Conservation (phyloP, 2,888 invertebrate species). For the Cryptophagus acutangulus region DNA sequence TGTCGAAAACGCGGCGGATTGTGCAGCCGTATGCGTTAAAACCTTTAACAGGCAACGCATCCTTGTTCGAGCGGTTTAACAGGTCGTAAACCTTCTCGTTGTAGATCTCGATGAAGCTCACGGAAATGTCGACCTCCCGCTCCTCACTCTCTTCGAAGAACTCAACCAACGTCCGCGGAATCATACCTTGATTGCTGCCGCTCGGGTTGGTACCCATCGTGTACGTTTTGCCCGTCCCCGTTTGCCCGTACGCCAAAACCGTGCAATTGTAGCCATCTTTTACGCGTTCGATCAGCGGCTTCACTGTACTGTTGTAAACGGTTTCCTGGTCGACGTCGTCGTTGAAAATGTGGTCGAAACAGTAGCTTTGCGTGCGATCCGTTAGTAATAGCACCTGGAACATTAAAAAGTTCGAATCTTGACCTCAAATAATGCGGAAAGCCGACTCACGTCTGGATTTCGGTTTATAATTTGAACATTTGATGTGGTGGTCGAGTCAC, state of each 20-base stretch:
- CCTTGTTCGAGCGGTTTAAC: conserved; percentile 36
- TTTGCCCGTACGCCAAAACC: conserved; percentile 53
- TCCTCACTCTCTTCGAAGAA: conserved; percentile 36
- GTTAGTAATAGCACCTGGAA: conserved; percentile 35
- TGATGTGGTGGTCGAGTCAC: too few species aligned
- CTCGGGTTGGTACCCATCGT: conserved; percentile 48
- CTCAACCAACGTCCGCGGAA: conserved; percentile 46
- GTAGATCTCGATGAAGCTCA: conserved; percentile 52
- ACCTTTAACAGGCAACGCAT: conserved; percentile 37
- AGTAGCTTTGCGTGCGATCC: conserved; percentile 40
- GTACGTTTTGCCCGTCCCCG: conserved; percentile 53
- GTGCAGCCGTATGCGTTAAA: conserved; percentile 35
- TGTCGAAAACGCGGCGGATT: conserved; percentile 33
- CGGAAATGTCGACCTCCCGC: conserved; percentile 35
- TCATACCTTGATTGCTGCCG: conserved; percentile 42
- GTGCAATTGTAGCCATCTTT: conserved; percentile 49
- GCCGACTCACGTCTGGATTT: too few species aligned
- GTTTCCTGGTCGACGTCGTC: conserved; percentile 42
- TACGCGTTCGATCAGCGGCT: conserved; percentile 45
- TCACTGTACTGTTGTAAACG: conserved; percentile 45
- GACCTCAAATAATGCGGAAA: too few species aligned
- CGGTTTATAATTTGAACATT: too few species aligned
- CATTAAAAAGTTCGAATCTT: too few species aligned
- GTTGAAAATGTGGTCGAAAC: conserved; percentile 47
- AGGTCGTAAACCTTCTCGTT: conserved; percentile 53